Base-by-base conservation (phyloP, 2,113 vertebrate species). In the Hyperoodon ampullatus region DNA sequence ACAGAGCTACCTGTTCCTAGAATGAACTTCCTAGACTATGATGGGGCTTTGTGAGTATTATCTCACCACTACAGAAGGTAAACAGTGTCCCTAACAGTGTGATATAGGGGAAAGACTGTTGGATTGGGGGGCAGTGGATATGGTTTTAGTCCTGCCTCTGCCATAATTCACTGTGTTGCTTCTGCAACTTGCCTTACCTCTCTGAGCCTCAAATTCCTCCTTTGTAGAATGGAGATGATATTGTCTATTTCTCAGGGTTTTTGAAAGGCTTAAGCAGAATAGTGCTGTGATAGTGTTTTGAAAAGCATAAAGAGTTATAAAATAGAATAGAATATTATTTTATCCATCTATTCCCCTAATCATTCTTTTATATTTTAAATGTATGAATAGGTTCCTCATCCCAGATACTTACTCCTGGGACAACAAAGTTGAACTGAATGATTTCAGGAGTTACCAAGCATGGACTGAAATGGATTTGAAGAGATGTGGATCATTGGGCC, bases 291-390 rank as follows among this genome's bases (percentile, higher is more conserved):
- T 16, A 28, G 42, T 55, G 26, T 85, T 95, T 85, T 93, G 26
- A 95, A 66, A 95, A 84, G n/a, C 26, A 80, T 90, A 81, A 82
- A 90, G 5, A 18, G 10, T 77, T 78, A 55, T 15, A 85, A 93
- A 68, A 33, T 60, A 87, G 24, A 93, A 42, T 50, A 55, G 13
- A 93, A 33, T 63, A 42, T 80, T 18, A 87, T 88, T 74, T 92
- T 86, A 86, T 42, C n/a, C 16, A 72, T 61, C 33, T 92, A 81
- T 23, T 88, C 14, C 72, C 30, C 50, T 82, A 89, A 28, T 30
- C 3, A 15, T 75, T 81, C 16, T 78, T 85, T 94, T 39, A 42
- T 42, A 75, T 81, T 89, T 94, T 89, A 77, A 97, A 65, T 77
- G 47, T 55, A 35, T 92, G 28, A 26, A 24, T 84, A 39, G 28